Base-by-base conservation (phyloP, 1,140 invertebrate genomes). In the Saccostrea cuccullata region DNA sequence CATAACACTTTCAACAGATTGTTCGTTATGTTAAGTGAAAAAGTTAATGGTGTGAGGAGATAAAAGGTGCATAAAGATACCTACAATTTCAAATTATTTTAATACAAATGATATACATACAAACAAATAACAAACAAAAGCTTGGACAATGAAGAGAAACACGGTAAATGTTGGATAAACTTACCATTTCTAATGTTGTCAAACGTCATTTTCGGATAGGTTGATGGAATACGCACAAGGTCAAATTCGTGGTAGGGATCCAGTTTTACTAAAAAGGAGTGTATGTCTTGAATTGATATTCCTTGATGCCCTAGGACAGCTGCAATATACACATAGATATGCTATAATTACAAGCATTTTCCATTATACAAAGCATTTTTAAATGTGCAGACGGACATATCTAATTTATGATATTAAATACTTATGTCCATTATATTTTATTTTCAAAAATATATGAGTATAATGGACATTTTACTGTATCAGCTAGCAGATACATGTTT, bases 161-260 rank as follows among this genome's bases (percentile, higher is more conserved):
- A 64, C 47, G 47, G 17, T 20, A 2, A 6, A 64, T 64, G 13
- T 64, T 1, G 15, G n/a, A 20, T 60, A 60, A 36, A 5, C 70
- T 77, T 30, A 77, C 70, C 70, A 36, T 77, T 36, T 30, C 30
- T 15, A 30, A 77, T 12, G 26, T 26, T 77, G 70, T 77, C 70
- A 77, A 77, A 77, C 13, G 70, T 77, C 70, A 77, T 77, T 36
- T 77, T 26, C 26, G 26, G 70, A 30, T 77, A 26, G 13, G 23
- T 77, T 36, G 13, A 11, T 77, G 70, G 70, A 77, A 77, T 77
- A 26, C 70, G 70, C 70, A 77, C 26, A 9, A 77, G 70, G 15
- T 77, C 70, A 30, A 77, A 26, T 30, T 77, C 70, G 26, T 77
- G 70, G 30, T 77, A 77, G 13, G 70, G 70, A 12, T 77, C 70